Percentiles rank a stretch among this genome's conserved stretches.
These are phyloP conservation scores for Thaumetopoea pityocampa DNA, from an alignment of 1,140 invertebrate genomes.

Conservation along the genomic window DNA sequence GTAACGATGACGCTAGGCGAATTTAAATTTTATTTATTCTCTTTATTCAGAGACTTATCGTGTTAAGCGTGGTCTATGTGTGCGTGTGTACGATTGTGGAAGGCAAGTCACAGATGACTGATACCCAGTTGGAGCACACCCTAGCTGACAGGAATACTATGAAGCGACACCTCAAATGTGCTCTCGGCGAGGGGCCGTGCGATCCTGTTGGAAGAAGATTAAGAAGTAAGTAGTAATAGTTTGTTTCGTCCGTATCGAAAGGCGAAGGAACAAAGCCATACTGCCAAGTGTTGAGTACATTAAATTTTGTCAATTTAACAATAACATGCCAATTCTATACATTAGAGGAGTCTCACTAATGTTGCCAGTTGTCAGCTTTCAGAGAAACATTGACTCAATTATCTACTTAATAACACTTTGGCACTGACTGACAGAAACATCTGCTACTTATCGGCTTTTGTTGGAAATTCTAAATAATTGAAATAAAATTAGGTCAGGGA, in stretches of 20 bases:
- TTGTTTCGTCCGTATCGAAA: neutral
- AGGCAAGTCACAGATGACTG: conserved; percentile 72
- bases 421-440: too few species aligned
- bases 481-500: too few species aligned
- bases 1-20: too few species aligned
- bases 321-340: too few species aligned
- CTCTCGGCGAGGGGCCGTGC: conserved; percentile 81
- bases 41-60: conserved; percentile 22
- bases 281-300: too few species aligned
- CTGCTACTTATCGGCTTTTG: too few species aligned
- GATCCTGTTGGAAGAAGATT: conserved; percentile 81
- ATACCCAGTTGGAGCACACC: conserved; percentile 79
- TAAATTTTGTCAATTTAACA: too few species aligned
- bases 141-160: conserved; percentile 80
- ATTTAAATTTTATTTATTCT: neutral
- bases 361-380: too few species aligned
- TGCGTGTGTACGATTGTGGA: conserved; percentile 4
- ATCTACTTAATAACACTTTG: too few species aligned
- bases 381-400: too few species aligned
- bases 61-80: conserved; percentile 16
- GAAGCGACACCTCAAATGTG: conserved; percentile 81
- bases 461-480: too few species aligned
- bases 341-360: too few species aligned
- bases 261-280: neutral
- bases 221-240: conserved; percentile 42